phyloP scores from a whole-genome alignment of 2,113 vertebrate genomes.

The Nothoprocta pentlandii region DNA sequence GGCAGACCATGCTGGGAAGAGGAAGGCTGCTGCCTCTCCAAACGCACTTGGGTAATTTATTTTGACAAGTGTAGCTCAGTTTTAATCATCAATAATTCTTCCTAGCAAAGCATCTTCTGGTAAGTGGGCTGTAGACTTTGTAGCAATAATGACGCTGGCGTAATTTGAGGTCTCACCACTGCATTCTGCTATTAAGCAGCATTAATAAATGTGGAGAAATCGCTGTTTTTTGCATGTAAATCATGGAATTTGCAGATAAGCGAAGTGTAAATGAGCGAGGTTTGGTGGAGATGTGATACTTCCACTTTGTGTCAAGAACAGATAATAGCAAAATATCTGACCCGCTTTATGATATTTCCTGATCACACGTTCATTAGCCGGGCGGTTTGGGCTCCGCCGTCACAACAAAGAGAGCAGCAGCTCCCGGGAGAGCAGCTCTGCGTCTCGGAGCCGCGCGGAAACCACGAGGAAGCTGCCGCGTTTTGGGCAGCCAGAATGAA shows the following conservation, averaged over 20 bases:
- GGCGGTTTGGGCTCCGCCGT: background rate
- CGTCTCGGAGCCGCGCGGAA: background rate
- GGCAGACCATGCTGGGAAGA: fast-evolving
- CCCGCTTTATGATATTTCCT: background rate
- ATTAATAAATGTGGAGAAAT: slow-evolving; percentile 1
- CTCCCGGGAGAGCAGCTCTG: fast-evolving
- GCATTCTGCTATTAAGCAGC: background rate
- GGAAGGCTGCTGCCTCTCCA: slow-evolving; percentile 31
- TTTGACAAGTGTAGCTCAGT: slow-evolving; percentile 45
- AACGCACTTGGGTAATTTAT: background rate
- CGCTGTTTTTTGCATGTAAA: background rate
- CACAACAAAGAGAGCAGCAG: background rate
- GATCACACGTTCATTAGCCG: fast-evolving
- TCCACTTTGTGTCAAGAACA: background rate
- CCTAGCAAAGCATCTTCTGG: background rate
- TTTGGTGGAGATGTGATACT: background rate
- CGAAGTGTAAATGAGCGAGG: background rate
- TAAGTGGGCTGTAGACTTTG: background rate
- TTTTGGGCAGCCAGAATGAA: background rate
- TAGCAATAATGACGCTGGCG: background rate
- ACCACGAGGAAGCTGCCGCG: background rate
- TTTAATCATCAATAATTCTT: slow-evolving; percentile 36
- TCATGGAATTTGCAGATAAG: slow-evolving; percentile 16
- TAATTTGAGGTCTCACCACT: background rate
- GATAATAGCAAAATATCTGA: background rate